phyloP scores from a whole-genome alignment of 2,797 vertebrate genomes.

The Sciurus carolinensis region DNA sequence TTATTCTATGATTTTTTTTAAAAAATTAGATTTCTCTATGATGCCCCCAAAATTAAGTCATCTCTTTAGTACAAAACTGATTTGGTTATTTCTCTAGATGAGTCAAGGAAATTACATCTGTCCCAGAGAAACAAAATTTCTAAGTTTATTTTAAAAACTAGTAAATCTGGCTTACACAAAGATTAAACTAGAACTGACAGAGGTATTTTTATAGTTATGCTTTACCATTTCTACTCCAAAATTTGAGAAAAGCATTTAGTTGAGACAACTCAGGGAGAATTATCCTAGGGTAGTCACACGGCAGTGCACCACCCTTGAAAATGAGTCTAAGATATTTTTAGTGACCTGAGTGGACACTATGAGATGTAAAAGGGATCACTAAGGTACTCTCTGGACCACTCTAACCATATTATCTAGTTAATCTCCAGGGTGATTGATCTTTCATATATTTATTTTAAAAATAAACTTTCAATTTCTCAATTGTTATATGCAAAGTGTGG shows the following conservation, averaged over 20 bases:
- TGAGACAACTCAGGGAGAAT: neutral
- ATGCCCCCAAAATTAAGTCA: neutral
- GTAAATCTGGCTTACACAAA: slow-evolving; percentile 47
- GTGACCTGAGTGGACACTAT: neutral
- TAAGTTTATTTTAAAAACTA: slow-evolving; percentile 10
- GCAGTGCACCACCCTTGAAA: neutral
- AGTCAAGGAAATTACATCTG: slow-evolving; percentile 14
- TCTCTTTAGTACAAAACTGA: slow-evolving; percentile 51
- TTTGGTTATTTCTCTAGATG: neutral
- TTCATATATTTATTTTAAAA: slow-evolving; percentile 48
- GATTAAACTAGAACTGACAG: neutral
- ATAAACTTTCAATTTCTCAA: slow-evolving; percentile 50
- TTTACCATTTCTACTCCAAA: neutral
- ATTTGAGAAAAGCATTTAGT: neutral
- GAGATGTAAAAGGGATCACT: neutral
- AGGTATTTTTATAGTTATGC: neutral
- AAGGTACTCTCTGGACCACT: neutral
- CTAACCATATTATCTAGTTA: neutral
- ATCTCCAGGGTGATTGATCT: neutral
- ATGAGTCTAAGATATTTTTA: neutral
- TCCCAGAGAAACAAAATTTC: slow-evolving; percentile 34
- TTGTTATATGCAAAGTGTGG: slow-evolving; percentile 44
- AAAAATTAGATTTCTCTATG: slow-evolving; percentile 29
- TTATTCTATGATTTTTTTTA: neutral
- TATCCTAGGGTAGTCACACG: neutral